Evolutionary conservation across 2,113 vertebrate genomes (phyloP).

Genomic region (Chroicocephalus ridibundus): DNA sequence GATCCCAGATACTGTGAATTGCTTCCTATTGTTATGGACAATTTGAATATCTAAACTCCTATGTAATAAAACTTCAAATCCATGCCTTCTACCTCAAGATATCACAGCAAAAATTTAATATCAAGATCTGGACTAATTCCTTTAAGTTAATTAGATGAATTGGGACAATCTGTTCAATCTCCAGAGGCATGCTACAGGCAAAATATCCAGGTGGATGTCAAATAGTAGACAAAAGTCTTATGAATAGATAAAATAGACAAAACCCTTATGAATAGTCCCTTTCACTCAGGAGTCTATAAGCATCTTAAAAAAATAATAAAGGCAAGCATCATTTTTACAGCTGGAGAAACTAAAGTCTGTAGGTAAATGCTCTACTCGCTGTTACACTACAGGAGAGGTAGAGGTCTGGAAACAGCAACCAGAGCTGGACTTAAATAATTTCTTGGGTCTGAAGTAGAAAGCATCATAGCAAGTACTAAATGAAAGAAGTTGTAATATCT

Average conservation of each 20-base stretch:
- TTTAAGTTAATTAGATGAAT: background rate
- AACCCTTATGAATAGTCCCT: background rate
- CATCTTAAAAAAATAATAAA: background rate
- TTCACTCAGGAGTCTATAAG: background rate
- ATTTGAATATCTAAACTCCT: background rate
- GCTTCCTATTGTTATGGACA: background rate
- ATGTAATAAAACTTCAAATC: background rate
- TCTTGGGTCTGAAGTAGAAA: background rate
- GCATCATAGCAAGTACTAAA: background rate
- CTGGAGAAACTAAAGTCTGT: background rate
- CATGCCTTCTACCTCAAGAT: background rate
- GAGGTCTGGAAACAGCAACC: background rate
- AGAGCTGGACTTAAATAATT: background rate
- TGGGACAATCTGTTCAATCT: background rate
- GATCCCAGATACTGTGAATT: background rate
- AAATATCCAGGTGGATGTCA: background rate
- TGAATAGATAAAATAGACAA: no score
- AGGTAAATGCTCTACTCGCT: background rate
- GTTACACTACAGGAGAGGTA: background rate
- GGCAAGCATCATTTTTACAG: background rate
- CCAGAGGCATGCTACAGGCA: background rate
- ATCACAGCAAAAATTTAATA: background rate
- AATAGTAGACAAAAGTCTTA: background rate
- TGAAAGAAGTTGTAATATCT: background rate
- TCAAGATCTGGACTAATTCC: background rate